These are phyloP conservation scores for Leucosticte australis DNA, from an alignment of 2,113 vertebrate species.

Conservation along the genomic window DNA sequence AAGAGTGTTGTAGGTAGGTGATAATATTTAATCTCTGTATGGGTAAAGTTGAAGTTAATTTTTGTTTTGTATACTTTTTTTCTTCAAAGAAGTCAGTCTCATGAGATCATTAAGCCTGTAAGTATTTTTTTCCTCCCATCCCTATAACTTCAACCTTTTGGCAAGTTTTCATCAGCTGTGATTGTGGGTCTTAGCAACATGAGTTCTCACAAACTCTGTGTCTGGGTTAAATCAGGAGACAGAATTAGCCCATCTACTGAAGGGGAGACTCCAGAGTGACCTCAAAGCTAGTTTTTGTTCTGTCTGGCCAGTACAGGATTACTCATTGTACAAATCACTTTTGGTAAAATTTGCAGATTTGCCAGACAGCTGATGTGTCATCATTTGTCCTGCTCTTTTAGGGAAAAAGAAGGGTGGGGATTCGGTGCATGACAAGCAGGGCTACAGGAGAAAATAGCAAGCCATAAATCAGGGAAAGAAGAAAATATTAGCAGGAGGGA, in stretches of 20 bases:
- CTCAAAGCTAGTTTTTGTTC: not conserved
- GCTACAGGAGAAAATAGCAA: not conserved
- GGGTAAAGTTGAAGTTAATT: not conserved
- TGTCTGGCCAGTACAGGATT: not conserved
- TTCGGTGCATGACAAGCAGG: not conserved
- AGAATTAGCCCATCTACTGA: not conserved
- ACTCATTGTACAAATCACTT: not conserved
- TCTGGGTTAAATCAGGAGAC: not conserved
- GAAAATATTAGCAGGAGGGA: not conserved
- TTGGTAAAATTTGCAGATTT: not conserved
- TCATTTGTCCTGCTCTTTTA: not conserved
- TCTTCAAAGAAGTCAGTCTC: not conserved
- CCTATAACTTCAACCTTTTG: not conserved
- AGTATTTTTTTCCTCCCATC: not conserved
- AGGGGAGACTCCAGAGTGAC: not conserved
- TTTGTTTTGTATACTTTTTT: not conserved
- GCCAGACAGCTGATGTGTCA: not conserved
- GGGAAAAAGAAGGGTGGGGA: not conserved
- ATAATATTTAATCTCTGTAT: not conserved
- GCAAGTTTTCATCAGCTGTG: not conserved
- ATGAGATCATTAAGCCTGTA: not conserved
- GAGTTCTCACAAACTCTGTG: not conserved
- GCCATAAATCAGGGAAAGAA: not conserved
- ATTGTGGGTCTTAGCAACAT: rapidly evolving
- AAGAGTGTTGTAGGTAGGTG: slow-evolving; percentile 95